A percentile compares a stretch with the other conserved stretches of the same genome.
Conservation (phyloP, 2,888 invertebrate species). For the Flabesymbios commensalis region DNA sequence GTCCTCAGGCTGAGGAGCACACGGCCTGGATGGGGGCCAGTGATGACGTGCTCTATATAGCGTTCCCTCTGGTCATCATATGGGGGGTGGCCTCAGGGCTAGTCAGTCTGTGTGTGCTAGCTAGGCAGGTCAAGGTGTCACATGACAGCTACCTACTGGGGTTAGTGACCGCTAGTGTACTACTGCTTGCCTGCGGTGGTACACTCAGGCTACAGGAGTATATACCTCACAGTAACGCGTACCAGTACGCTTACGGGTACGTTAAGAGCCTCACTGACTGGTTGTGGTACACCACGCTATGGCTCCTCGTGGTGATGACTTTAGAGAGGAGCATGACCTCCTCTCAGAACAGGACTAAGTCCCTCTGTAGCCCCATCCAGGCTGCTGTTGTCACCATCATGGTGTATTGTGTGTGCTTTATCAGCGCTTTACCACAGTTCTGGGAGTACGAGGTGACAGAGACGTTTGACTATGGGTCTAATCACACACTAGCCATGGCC, state of each 20-base stretch:
- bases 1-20: not conserved
- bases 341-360: slow-evolving; percentile 42
- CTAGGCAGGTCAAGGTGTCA: slow-evolving; percentile 39
- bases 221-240: slow-evolving; percentile 40
- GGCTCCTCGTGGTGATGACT: slow-evolving; percentile 54
- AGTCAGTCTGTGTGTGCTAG: slow-evolving; percentile 49
- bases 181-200: slow-evolving; percentile 42
- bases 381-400: slow-evolving; percentile 48
- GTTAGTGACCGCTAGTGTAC: slow-evolving; percentile 41
- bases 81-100: slow-evolving; percentile 48
- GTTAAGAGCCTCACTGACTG: slow-evolving; percentile 49
- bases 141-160: slow-evolving; percentile 54
- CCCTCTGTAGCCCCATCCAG: slow-evolving; percentile 44
- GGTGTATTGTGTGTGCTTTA: slow-evolving; percentile 49
- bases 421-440: slow-evolving; percentile 54
- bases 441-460: slow-evolving; percentile 51
- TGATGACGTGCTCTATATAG: slow-evolving; percentile 18
- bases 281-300: slow-evolving; percentile 54
- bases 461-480: slow-evolving; percentile 36
- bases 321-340: slow-evolving; percentile 50
- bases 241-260: slow-evolving; percentile 48
- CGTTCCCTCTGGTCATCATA: slow-evolving; percentile 45
- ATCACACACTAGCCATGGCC: slow-evolving; percentile 39
- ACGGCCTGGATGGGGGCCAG: slow-evolving; percentile 18
- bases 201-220: slow-evolving; percentile 47